Evolutionary conservation across 1,140 invertebrate species (phyloP).

Genomic region (Pseudomyrmex cubaensis): DNA sequence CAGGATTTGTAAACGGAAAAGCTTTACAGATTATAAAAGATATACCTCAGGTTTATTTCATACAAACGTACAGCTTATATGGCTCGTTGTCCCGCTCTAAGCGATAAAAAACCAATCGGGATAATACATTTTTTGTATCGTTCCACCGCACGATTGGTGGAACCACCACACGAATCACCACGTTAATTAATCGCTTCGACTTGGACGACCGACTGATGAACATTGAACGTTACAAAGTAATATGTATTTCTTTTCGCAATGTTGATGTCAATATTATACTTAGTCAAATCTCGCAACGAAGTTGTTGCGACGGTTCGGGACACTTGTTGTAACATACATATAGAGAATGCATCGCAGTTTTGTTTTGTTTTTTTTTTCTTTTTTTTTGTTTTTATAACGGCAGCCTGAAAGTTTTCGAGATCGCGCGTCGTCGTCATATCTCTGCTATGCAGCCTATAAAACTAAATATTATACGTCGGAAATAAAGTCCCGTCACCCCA

Average conservation of each 20-base stretch:
- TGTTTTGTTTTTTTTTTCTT: no score
- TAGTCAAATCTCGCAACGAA: slow-evolving; percentile 57
- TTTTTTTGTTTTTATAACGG: slow-evolving; percentile 43
- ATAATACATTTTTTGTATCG: not conserved
- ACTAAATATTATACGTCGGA: slow-evolving; percentile 1
- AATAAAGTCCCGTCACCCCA: not conserved
- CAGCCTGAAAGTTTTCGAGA: slow-evolving; percentile 63
- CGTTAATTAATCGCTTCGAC: slow-evolving; percentile 38
- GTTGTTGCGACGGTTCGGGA: slow-evolving; percentile 51
- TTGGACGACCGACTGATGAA: slow-evolving; percentile 42
- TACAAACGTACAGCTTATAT: slow-evolving; percentile 41
- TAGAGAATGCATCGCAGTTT: slow-evolving; percentile 53
- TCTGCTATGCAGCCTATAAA: slow-evolving; percentile 22
- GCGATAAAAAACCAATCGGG: not conserved
- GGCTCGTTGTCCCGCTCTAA: slow-evolving; percentile 50
- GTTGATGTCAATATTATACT: slow-evolving; percentile 67
- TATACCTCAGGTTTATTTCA: slow-evolving; percentile 71
- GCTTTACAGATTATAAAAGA: slow-evolving; percentile 71
- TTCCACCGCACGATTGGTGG: not conserved
- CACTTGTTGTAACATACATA: slow-evolving; percentile 56
- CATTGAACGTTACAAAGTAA: slow-evolving; percentile 65
- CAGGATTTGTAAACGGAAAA: slow-evolving; percentile 50
- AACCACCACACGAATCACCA: not conserved
- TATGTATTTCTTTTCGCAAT: slow-evolving; percentile 60
- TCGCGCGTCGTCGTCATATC: slow-evolving; percentile 18